Evolutionary conservation across 1,140 invertebrate genomes (phyloP), one percentile per base, ranked within the genome.

Genomic region (Drosophila yakuba): DNA sequence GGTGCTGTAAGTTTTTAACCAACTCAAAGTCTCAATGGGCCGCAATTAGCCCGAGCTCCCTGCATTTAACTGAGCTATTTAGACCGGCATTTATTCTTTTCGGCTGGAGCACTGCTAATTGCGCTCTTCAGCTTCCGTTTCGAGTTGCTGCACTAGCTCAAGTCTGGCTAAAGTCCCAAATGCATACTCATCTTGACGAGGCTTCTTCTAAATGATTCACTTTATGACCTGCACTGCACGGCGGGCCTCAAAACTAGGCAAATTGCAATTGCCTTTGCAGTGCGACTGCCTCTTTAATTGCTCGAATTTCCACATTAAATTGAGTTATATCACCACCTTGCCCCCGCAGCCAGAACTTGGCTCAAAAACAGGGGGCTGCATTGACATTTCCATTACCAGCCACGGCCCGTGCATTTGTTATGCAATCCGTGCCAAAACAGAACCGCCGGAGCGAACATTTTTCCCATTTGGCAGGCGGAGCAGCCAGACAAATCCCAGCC

Each of bases 401-500:
- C 43, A 36, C 32, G 51, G 59, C 47, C 28, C 50, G 48, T 58
- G 56, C 78, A 86, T 85, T 85, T 85, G 63, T 61, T 67, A 85
- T 74, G 82, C 62, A 78, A 74, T 45, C 82, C 43, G 51, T 78
- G 82, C 82, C 78, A 85, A 80, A 83, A 77, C 61, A 52, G 62
- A 84, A 73, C 52, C 55, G 73, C 41, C 74, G 62, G 56, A 85
- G 60, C 72, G 60, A 58, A 71, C 68, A 78, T 83, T 85, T 84
- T 85, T 85, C 73, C 78, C 81, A 85, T 80, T 85, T 77, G 78
- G 64, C 81, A 74, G 62, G 52, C 82, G 56, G 39, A 41, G 66
- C 73, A 78, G 74, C 59, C 82, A 78, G 82, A 81, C 82, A 85
- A 85, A 86, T 85, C 81, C 78, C 69, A 47, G 69, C 64, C 82